These are phyloP conservation scores for Erebia epiphron DNA, from an alignment of 2,888 invertebrate species.

Conservation along the genomic window DNA sequence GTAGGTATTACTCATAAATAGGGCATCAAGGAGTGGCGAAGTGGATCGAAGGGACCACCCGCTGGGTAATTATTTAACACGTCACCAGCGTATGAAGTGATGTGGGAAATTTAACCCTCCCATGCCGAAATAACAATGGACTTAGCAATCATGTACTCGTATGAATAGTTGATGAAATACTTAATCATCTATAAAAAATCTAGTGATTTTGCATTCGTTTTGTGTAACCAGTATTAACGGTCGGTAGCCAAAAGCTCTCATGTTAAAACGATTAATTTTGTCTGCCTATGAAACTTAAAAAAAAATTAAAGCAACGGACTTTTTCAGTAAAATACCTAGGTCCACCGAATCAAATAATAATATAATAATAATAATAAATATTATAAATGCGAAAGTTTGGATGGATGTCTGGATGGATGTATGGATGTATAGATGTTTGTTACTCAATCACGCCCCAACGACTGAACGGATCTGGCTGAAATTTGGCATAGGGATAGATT, in stretches of 20 bases:
- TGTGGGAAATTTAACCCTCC: slow-evolving; percentile 51
- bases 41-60: slow-evolving; percentile 58
- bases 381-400: no score
- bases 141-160: slow-evolving; percentile 22
- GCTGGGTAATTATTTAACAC: slow-evolving; percentile 59
- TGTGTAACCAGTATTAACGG: background rate
- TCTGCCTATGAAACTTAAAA: no score
- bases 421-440: no score
- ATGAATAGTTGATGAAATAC: slow-evolving; percentile 31
- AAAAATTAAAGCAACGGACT: no score
- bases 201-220: slow-evolving; percentile 32
- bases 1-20: slow-evolving; percentile 13
- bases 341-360: no score
- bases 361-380: no score
- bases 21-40: slow-evolving; percentile 24
- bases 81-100: slow-evolving; percentile 45
- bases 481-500: no score
- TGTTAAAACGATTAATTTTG: background rate
- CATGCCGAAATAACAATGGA: slow-evolving; percentile 28
- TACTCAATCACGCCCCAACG: no score
- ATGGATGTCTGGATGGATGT: no score
- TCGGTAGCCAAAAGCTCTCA: background rate
- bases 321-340: no score
- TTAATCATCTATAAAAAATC: slow-evolving; percentile 36
- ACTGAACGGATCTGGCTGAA: no score